These are phyloP conservation scores for Lycia hirtaria DNA, from an alignment of 2,888 invertebrate species.

Conservation along the genomic window DNA sequence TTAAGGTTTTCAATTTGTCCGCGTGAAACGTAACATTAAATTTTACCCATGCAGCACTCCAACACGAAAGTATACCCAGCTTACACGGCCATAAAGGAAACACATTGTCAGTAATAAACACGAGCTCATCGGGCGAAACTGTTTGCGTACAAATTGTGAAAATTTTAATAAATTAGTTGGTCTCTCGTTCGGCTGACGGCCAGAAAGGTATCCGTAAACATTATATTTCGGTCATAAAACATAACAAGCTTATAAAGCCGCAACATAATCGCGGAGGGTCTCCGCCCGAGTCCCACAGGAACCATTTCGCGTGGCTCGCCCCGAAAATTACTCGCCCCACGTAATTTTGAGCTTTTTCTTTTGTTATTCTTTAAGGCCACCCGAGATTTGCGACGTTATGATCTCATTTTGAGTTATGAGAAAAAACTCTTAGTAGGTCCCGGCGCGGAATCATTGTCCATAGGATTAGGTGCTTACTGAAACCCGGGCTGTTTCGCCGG, in stretches of 20 bases:
- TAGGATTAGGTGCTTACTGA: slow-evolving; percentile 73
- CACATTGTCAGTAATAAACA: slow-evolving; percentile 40
- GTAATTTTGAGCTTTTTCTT: slow-evolving; percentile 82
- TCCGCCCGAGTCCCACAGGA: slow-evolving; percentile 70
- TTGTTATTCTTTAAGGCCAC: slow-evolving; percentile 81
- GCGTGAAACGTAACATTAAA: slow-evolving; percentile 3
- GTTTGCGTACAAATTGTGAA: slow-evolving; percentile 49
- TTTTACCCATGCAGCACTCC: slow-evolving; percentile 4
- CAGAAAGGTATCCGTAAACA: slow-evolving; percentile 68
- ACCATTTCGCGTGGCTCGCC: slow-evolving; percentile 75
- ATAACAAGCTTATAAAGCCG: slow-evolving; percentile 83
- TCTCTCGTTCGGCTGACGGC: slow-evolving; percentile 50
- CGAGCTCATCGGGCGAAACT: slow-evolving; percentile 29
- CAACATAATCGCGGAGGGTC: slow-evolving; percentile 78
- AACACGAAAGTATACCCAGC: slow-evolving; percentile 20
- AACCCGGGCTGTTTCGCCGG: slow-evolving; percentile 52
- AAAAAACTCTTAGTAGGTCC: slow-evolving; percentile 79
- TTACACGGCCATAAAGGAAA: slow-evolving; percentile 28
- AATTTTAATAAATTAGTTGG: slow-evolving; percentile 55
- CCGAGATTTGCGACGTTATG: slow-evolving; percentile 81
- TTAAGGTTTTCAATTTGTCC: background rate
- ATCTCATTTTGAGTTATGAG: slow-evolving; percentile 84
- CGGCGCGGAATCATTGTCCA: slow-evolving; percentile 74
- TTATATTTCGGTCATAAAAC: slow-evolving; percentile 76
- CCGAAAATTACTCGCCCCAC: slow-evolving; percentile 81